phyloP scores from a whole-genome alignment of 1,140 invertebrate species.

The Anoplophora glabripennis region DNA sequence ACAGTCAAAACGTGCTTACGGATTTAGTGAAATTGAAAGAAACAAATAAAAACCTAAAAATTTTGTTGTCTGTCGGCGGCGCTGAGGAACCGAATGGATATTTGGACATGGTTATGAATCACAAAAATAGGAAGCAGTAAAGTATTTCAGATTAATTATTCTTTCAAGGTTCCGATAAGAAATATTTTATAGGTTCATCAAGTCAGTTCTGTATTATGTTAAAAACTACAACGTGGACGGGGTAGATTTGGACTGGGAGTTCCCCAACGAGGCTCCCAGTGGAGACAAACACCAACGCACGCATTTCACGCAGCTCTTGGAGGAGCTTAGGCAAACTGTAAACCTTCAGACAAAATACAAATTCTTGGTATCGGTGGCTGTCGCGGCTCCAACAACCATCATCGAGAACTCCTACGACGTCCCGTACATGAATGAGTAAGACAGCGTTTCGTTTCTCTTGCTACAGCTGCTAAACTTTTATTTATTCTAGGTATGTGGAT shows the following conservation, averaged over 20 bases:
- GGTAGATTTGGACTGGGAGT: slow-evolving; percentile 86
- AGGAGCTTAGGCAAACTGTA: slow-evolving; percentile 64
- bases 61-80: slow-evolving; percentile 77
- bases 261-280: slow-evolving; percentile 61
- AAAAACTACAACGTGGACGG: slow-evolving; percentile 70
- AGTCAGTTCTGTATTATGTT: slow-evolving; percentile 61
- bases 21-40: slow-evolving; percentile 61
- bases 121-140: slow-evolving; percentile 56
- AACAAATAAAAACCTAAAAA: slow-evolving; percentile 66
- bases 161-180: not conserved
- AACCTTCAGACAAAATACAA: slow-evolving; percentile 53
- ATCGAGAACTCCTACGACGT: slow-evolving; percentile 75
- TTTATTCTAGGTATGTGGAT: slow-evolving; percentile 65
- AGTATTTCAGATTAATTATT: slow-evolving; percentile 1
- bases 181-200: slow-evolving; percentile 59
- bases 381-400: slow-evolving; percentile 70
- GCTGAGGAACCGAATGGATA: slow-evolving; percentile 62
- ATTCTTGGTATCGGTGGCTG: slow-evolving; percentile 70
- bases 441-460: slow-evolving; percentile 16
- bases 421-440: slow-evolving; percentile 68
- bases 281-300: slow-evolving; percentile 57
- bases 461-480: not conserved
- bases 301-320: slow-evolving; percentile 69
- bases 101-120: slow-evolving; percentile 65
- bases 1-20: slow-evolving; percentile 49